These are phyloP conservation scores for Cladopsammia gracilis DNA, from an alignment of 64 coral and sea anemone genomes.

Conservation along the genomic window DNA sequence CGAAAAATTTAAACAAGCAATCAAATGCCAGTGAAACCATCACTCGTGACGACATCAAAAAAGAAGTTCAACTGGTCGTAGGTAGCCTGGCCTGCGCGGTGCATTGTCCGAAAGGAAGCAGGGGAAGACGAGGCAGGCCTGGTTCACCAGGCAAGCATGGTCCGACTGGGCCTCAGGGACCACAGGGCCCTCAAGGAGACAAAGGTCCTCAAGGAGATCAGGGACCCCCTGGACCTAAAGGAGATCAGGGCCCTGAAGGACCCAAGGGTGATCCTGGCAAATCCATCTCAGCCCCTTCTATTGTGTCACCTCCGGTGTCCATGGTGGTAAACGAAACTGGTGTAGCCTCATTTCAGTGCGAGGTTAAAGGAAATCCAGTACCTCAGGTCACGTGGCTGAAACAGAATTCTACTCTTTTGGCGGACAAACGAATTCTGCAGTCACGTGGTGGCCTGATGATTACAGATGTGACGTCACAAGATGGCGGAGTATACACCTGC, in stretches of 20 bases:
- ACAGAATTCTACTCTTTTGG: conserved; percentile 5
- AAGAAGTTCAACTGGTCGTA: conserved; percentile 5
- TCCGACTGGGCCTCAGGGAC: conserved; percentile 17
- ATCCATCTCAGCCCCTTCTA: conserved; percentile 39
- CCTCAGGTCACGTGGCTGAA: conserved; percentile 56
- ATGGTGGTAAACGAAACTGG: conserved; percentile 32
- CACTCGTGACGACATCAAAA: conserved; percentile 11
- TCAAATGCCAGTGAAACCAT: neutral
- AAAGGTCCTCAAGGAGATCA: conserved; percentile 2
- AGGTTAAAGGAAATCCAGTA: conserved; percentile 50
- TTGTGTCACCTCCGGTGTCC: conserved; percentile 4
- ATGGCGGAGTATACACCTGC: conserved; percentile 32
- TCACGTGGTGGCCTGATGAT: conserved; percentile 22
- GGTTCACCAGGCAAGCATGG: conserved; percentile 6
- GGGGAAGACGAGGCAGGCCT: conserved; percentile 50
- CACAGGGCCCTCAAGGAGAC: conserved; percentile 32
- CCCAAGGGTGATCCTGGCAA: conserved; percentile 27
- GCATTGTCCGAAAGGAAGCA: conserved; percentile 35
- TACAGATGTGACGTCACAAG: neutral
- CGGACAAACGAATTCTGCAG: neutral
- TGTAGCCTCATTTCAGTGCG: conserved; percentile 38
- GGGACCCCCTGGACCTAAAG: conserved; percentile 18
- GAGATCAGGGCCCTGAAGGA: conserved; percentile 17
- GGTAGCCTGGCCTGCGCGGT: conserved; percentile 6
- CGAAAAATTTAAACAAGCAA: neutral